These are phyloP conservation scores for Crax fasciolata DNA, from an alignment of 2,797 vertebrate species.

Conservation along the genomic window DNA sequence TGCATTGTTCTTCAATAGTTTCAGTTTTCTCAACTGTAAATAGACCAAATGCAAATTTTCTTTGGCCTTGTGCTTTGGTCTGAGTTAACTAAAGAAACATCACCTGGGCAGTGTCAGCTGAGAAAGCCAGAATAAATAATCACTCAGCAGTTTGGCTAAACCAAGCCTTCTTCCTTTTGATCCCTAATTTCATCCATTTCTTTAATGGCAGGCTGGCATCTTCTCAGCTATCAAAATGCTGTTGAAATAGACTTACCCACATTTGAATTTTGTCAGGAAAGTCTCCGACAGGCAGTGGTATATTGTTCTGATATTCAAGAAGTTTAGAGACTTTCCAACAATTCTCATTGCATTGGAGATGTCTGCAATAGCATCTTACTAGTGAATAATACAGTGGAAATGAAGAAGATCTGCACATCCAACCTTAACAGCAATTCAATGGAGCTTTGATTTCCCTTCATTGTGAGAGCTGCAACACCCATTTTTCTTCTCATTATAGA, in stretches of 20 bases:
- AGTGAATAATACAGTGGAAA: neutral
- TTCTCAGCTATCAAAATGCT: neutral
- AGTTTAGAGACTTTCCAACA: neutral
- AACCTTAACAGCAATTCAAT: neutral
- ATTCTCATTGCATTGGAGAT: neutral
- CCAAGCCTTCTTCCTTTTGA: neutral
- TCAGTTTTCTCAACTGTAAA: conserved; percentile 9
- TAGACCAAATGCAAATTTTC: conserved; percentile 15
- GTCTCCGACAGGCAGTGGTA: neutral
- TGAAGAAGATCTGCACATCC: neutral
- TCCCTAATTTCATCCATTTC: neutral
- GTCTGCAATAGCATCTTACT: neutral
- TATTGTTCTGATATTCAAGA: neutral
- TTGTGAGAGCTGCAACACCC: neutral
- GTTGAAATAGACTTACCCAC: neutral
- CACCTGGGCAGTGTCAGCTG: neutral
- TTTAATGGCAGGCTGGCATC: neutral
- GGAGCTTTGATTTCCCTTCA: neutral
- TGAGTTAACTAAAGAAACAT: neutral
- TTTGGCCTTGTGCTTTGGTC: neutral
- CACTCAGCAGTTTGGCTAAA: neutral
- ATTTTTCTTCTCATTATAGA: neutral
- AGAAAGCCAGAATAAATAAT: conserved; percentile 2
- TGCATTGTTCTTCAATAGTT: conserved; percentile 11
- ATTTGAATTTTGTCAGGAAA: neutral